phyloP scores from a whole-genome alignment of 2,888 invertebrate genomes.

The Glyphotaelius pellucidus region DNA sequence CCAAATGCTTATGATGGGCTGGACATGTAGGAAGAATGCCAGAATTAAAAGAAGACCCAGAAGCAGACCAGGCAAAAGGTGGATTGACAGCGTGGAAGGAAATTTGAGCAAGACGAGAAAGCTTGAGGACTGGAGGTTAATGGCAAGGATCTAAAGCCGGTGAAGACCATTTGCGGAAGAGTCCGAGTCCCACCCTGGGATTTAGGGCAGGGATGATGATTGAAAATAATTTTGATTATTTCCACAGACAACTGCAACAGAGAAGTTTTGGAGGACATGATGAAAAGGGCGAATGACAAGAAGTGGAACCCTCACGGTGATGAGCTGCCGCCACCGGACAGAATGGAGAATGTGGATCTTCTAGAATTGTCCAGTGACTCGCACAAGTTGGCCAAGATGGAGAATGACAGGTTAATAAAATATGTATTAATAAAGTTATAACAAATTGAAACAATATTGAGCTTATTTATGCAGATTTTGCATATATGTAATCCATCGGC shows the following conservation, averaged over 20 bases:
- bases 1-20: too few relatives aligned
- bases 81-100: neutral
- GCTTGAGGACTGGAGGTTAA: neutral
- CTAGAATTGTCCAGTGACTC: slow-evolving; percentile 54
- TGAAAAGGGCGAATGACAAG: slow-evolving; percentile 29
- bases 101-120: neutral
- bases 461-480: too few relatives aligned
- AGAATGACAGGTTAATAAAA: slow-evolving; percentile 62
- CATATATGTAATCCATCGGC: too few relatives aligned
- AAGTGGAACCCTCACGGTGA: slow-evolving; percentile 35
- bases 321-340: slow-evolving; percentile 36
- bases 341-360: slow-evolving; percentile 49
- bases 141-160: too few relatives aligned
- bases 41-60: too few relatives aligned
- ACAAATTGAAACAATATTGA: neutral
- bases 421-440: neutral
- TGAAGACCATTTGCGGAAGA: too few relatives aligned
- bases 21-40: too few relatives aligned
- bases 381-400: slow-evolving; percentile 63
- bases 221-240: neutral
- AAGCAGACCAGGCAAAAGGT: too few relatives aligned
- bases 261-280: slow-evolving; percentile 49
- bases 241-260: slow-evolving; percentile 56
- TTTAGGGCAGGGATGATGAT: neutral
- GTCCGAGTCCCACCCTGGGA: neutral